Evolutionary conservation across 2,888 invertebrate genomes (phyloP).

Genomic region (Phanerotoma sp.): DNA sequence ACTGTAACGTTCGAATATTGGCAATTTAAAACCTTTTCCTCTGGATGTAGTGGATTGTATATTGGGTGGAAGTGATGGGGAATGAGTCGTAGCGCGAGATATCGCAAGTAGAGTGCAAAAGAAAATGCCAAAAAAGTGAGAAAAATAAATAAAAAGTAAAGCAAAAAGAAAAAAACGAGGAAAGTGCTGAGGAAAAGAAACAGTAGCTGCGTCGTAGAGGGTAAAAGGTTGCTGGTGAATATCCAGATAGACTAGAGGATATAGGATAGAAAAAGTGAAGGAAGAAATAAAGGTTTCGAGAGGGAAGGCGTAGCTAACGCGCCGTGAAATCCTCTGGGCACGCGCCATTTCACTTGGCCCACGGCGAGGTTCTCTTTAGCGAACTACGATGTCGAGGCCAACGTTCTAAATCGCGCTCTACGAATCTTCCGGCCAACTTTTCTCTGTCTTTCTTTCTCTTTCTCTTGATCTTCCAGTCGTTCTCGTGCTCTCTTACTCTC

Average conservation of each 20-base stretch:
- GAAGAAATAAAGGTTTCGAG: slow-evolving; percentile 32
- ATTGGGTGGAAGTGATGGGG: background rate
- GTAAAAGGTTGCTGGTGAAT: slow-evolving; percentile 2
- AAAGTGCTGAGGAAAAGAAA: slow-evolving; percentile 7
- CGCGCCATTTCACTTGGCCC: slow-evolving; percentile 54
- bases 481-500: no score
- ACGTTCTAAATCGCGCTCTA: slow-evolving; percentile 10
- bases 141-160: no score
- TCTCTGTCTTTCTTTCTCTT: no score
- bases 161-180: no score
- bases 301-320: slow-evolving; percentile 46
- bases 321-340: slow-evolving; percentile 52
- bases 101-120: slow-evolving; percentile 1
- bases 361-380: slow-evolving; percentile 32
- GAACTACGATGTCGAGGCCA: slow-evolving; percentile 17
- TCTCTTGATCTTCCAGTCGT: no score
- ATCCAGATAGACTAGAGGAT: slow-evolving; percentile 10
- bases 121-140: slow-evolving; percentile 3
- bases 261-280: slow-evolving; percentile 13
- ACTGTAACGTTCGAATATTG: slow-evolving; percentile 17
- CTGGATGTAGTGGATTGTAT: slow-evolving; percentile 9
- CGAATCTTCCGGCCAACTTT: slow-evolving; percentile 4
- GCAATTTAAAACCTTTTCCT: slow-evolving; percentile 17
- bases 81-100: slow-evolving; percentile 5
- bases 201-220: background rate